Evolutionary conservation across 1,140 invertebrate species (phyloP).

Genomic region (Ips nitidus): DNA sequence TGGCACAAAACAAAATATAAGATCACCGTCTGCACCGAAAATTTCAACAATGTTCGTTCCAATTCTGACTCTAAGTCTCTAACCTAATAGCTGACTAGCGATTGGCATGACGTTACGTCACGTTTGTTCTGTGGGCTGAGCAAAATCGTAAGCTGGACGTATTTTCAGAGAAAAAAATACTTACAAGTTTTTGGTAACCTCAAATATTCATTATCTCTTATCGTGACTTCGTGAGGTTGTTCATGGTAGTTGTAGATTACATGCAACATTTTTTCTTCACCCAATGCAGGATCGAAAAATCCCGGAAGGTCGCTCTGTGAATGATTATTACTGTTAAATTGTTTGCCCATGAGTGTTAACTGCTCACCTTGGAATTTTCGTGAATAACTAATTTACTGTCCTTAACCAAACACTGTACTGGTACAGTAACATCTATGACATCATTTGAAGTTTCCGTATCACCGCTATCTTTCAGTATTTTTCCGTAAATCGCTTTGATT

Average conservation of each 20-base stretch:
- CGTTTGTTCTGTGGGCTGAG: conserved; percentile 44
- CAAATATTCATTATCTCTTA: conserved; percentile 76
- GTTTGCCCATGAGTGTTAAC: conserved; percentile 28
- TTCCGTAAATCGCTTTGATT: conserved; percentile 80
- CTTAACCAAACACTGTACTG: conserved; percentile 90
- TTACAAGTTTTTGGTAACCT: conserved; percentile 67
- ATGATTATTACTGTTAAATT: not conserved
- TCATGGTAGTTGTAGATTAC: conserved; percentile 86
- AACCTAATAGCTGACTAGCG: conserved; percentile 19
- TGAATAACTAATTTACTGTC: conserved; percentile 86
- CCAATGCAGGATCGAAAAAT: conserved; percentile 95
- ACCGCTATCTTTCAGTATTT: conserved; percentile 51
- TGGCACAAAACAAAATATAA: conserved; percentile 34
- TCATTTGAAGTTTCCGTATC: conserved; percentile 55
- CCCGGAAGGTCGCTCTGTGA: conserved; percentile 89
- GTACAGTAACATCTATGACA: conserved; percentile 89
- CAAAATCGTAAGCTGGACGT: conserved; percentile 8
- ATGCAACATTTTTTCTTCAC: conserved; percentile 86
- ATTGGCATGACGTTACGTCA: conserved; percentile 35
- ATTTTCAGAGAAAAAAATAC: conserved; percentile 23
- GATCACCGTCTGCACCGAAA: conserved; percentile 32
- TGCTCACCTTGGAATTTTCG: conserved; percentile 78
- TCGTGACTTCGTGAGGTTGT: conserved; percentile 74
- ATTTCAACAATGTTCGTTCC: conserved; percentile 13
- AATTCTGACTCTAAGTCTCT: conserved; percentile 13